Base-by-base conservation (phyloP, 2,797 vertebrate species). In the Rhyacichthys aspro region DNA sequence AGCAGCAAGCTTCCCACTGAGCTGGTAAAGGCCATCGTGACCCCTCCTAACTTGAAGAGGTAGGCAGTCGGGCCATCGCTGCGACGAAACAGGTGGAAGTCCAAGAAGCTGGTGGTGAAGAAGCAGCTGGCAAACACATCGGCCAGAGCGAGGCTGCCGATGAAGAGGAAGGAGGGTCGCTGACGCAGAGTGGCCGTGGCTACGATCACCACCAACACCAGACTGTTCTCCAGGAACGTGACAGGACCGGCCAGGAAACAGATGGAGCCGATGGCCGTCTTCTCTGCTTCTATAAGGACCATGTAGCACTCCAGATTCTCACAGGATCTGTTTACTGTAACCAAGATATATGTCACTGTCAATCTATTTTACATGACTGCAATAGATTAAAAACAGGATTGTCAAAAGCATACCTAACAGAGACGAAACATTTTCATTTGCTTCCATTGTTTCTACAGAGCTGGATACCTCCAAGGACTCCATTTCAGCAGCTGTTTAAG, bases 1-100 rank as follows among this genome's bases (percentile, higher is more conserved):
- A 98, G 87, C 74, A 98, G 87, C 59, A 98, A 88, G 81, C 96
- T 98, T 54, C 96, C 94, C 58, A 98, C 92, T 1, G 96, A 98
- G 52, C 90, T 91, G 0, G 94, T 96, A 84, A 98, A 98, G 41
- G 94, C 90, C 14, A 94, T 83, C 56, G 88, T 97, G 74, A 98
- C 95, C 0, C 96, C 96, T 12, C 95, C 93, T 3, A 98, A 87
- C 87, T 98, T 96, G 69, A 98, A 92, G 72, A 98, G 91, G 82
- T 95, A 98, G 6, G 74, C 38, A 0, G 39, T 59, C 11, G 89
- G 86, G 37, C 83, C 62, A 0, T 92, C 91, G 0, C 41, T 46
- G 0, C 43, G 44, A 0, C 43, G 63, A 43, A 93, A 93, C 45
- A 98, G 92, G 1, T 98, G 97, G 69, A 98, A 98, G 59, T 92